Percentiles rank a stretch among this genome's conserved stretches.
These are phyloP conservation scores for Eudyptes chrysolophus DNA, from an alignment of 2,113 vertebrate genomes.

Conservation along the genomic window DNA sequence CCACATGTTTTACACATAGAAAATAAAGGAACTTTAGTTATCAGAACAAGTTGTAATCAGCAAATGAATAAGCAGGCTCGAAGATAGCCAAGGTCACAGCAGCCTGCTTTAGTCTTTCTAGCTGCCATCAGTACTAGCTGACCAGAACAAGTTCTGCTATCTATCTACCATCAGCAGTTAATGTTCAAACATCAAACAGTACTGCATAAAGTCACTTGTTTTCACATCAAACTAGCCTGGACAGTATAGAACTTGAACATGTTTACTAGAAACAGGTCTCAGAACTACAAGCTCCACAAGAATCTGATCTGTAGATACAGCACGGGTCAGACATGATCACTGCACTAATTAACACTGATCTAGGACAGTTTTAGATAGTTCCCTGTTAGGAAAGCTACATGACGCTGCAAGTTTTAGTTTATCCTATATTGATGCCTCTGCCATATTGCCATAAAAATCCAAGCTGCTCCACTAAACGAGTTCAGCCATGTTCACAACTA, in stretches of 20 bases:
- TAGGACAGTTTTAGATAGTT: neutral
- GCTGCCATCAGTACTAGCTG: neutral
- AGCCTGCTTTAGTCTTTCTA: neutral
- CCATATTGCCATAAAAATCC: neutral
- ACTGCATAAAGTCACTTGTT: neutral
- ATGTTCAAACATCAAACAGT: neutral
- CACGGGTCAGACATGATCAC: neutral
- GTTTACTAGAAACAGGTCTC: conserved; percentile 38
- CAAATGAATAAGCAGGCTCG: neutral
- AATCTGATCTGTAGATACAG: neutral
- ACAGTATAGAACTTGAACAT: neutral
- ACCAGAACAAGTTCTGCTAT: conserved; percentile 26
- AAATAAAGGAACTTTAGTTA: neutral
- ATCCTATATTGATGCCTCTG: neutral
- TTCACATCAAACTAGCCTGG: conserved; percentile 40
- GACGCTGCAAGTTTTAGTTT: neutral
- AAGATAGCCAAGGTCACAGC: conserved; percentile 39
- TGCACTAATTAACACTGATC: neutral
- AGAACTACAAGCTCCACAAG: neutral
- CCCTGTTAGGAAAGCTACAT: neutral
- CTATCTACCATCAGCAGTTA: conserved; percentile 28
- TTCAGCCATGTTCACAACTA: neutral
- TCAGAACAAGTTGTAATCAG: neutral
- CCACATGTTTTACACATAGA: neutral
- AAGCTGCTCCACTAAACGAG: neutral